A percentile compares a stretch with the other conserved stretches of the same genome.
phyloP scores from a whole-genome alignment of 2,797 vertebrate species.

The Semaprochilodus insignis region DNA sequence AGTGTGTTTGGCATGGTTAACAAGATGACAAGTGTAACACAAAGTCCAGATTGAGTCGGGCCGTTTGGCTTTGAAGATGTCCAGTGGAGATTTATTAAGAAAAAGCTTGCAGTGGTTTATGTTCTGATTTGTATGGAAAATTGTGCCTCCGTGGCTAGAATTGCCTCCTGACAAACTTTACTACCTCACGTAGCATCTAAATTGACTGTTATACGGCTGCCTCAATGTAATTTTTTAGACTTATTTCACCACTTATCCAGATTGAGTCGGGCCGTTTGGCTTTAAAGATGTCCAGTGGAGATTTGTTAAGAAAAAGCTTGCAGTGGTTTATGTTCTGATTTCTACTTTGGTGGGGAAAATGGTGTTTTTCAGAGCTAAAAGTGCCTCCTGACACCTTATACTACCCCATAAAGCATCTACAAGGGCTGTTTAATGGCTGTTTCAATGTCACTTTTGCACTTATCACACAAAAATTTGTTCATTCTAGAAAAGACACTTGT shows the following conservation, averaged over 20 bases:
- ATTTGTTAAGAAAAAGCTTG: not conserved
- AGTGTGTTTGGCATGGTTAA: conserved; percentile 1
- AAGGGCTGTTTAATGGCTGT: not conserved
- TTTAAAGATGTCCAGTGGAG: not conserved
- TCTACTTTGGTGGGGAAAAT: not conserved
- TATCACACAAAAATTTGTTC: too few species aligned
- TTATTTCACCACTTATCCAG: not conserved
- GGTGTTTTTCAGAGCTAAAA: not conserved
- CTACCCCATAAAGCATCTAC: too few species aligned
- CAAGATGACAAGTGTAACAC: conserved; percentile 5
- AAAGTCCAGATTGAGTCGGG: not conserved
- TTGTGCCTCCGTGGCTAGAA: not conserved
- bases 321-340: not conserved
- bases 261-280: not conserved
- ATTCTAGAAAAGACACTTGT: too few species aligned
- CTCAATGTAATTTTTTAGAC: not conserved
- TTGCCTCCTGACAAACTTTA: not conserved
- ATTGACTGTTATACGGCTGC: not conserved
- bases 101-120: not conserved
- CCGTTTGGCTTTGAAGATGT: not conserved
- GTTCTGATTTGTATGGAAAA: not conserved
- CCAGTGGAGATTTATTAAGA: not conserved
- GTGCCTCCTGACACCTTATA: not conserved
- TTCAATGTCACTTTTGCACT: not conserved
- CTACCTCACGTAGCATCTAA: too few species aligned